Conservation (phyloP, 2,113 vertebrate species). For the Lophius piscatorius region DNA sequence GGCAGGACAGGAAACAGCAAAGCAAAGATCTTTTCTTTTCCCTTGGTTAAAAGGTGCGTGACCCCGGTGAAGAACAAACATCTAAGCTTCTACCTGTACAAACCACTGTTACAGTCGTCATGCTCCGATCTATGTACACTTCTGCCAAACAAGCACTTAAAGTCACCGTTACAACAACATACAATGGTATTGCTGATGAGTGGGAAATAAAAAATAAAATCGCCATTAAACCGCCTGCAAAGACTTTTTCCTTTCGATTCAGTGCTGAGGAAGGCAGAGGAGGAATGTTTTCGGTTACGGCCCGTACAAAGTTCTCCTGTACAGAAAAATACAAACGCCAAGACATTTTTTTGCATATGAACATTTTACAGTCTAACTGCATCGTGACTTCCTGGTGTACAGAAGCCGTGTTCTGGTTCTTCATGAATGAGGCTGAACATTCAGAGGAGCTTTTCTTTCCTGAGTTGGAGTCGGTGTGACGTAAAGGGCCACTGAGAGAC, state of each 20-base stretch:
- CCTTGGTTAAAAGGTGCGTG: constrained; percentile 73
- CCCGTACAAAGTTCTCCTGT: constrained; percentile 89
- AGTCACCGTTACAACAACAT: constrained; percentile 85
- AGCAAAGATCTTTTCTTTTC: constrained; percentile 58
- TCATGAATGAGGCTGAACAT: constrained; percentile 96
- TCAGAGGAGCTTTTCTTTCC: constrained; percentile 89
- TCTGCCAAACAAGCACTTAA: constrained; percentile 84
- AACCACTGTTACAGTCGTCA: constrained; percentile 81
- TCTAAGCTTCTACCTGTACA: constrained; percentile 78
- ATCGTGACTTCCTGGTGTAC: constrained; percentile 89
- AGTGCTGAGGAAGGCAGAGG: constrained; percentile 89
- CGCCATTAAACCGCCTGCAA: constrained; percentile 79
- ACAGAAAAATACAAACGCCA: constrained; percentile 87
- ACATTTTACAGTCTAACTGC: constrained; percentile 91
- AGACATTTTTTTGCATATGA: constrained; percentile 92
- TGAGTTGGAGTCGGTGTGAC: constrained; percentile 99
- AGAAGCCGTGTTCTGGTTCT: constrained; percentile 90
- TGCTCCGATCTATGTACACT: constrained; percentile 84
- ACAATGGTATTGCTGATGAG: constrained; percentile 90
- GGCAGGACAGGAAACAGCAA: constrained; percentile 84
- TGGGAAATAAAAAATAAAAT: constrained; percentile 72
- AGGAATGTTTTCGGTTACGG: constrained; percentile 92
- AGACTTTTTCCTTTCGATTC: constrained; percentile 76
- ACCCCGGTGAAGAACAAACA: constrained; percentile 68
- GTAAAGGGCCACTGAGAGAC: constrained; percentile 87